Base-by-base conservation (phyloP, 1,140 invertebrate genomes). In the Zaprionus gabonicus region DNA sequence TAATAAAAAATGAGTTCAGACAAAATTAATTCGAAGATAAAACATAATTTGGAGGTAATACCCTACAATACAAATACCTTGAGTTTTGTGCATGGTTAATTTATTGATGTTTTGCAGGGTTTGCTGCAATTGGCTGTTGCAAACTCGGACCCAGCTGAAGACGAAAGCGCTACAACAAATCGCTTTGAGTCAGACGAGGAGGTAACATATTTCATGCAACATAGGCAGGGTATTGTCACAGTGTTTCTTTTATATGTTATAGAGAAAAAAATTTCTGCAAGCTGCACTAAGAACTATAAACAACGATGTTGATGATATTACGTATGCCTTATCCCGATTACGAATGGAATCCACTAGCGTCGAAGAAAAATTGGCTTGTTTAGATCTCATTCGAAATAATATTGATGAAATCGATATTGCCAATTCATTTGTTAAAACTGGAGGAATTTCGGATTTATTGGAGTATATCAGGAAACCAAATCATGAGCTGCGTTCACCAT, bases 361-460 rank as follows among this genome's bases (percentile, higher is more conserved):
- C 5, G 84, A 77, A 1, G 64, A 88, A 46, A 77, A 80, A 70
- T 49, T 71, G 49, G 67, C 78, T 15, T 75, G 81, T 13, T 49
- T 86, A 2, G 73, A 83, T 7, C 67, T 75, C 31, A 80, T 86
- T 10, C 69, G 84, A n/a, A 79, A 79, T 44, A 76, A 88, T 38
- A 86, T 86, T 27, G 80, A 80, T 53, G 84, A 86, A 31, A 80
- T 86, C 9, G 83, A 86, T 46, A 31, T 71, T 44, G 83, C 83
- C 6, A 86, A 83, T 20, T 66, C 84, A 0, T 67, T 86, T 57
- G 84, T 88, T 0, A 86, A 86, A 57, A 27, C 71, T 3, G 83
- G 84, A 13, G 84, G 80, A n/a, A 69, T 65, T 7, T 27, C 23
- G 13, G 41, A 57, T 0, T 6, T 86, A 25, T 66, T 75, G 6